These are phyloP conservation scores for Drosophila atripex DNA, from an alignment of 2,888 invertebrate genomes.

Conservation along the genomic window DNA sequence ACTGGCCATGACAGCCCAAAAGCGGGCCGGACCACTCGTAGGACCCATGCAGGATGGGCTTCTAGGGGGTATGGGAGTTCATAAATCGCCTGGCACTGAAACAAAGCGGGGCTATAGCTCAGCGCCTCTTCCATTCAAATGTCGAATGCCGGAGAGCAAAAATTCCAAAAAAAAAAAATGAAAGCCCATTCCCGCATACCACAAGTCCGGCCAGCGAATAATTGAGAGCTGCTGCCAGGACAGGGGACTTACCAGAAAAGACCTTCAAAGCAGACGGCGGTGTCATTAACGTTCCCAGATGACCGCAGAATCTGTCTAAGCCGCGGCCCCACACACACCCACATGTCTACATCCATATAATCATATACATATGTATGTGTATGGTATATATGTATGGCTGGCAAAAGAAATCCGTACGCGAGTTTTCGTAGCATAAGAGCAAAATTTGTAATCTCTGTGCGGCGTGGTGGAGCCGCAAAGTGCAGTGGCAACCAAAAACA, in stretches of 20 bases:
- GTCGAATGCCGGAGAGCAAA: conserved; percentile 9
- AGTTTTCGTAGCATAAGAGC: conserved; percentile 64
- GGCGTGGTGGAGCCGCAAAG: conserved; percentile 42
- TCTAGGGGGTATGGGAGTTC: conserved; percentile 17
- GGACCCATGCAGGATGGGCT: conserved; percentile 11
- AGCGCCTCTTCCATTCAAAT: conserved; percentile 23
- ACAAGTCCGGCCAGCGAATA: conserved; percentile 26
- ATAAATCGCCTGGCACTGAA: conserved; percentile 23
- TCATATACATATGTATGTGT: conserved; percentile 16
- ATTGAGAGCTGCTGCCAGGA: conserved; percentile 31
- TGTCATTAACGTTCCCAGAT: conserved; percentile 53
- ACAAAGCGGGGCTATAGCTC: conserved; percentile 31
- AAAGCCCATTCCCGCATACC: conserved; percentile 4
- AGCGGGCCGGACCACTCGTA: conserved; percentile 12
- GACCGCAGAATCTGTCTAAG: conserved; percentile 73
- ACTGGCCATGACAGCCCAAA: conserved; percentile 36
- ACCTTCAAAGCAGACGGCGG: conserved; percentile 68
- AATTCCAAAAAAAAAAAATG: neutral
- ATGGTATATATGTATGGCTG: conserved; percentile 16
- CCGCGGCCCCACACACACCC: conserved; percentile 32
- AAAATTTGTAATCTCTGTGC: conserved; percentile 73
- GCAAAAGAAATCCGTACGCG: conserved; percentile 24
- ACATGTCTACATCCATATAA: neutral
- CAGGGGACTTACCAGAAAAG: conserved; percentile 56
- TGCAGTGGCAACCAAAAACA: conserved; percentile 38